Evolutionary conservation across 2,113 vertebrate species (phyloP).

Genomic region (Myxocyprinus asiaticus): DNA sequence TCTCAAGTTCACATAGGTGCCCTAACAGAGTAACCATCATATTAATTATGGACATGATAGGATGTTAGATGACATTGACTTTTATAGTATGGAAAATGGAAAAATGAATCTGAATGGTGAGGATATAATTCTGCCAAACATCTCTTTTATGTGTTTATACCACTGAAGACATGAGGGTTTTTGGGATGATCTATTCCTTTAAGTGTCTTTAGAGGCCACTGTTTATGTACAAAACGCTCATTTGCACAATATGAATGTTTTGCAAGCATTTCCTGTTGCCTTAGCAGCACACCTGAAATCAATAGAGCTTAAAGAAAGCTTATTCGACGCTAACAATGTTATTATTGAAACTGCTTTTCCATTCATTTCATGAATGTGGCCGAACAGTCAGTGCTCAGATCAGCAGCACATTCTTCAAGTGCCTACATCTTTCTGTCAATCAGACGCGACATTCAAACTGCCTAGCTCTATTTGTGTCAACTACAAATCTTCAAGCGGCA

Average conservation of each 20-base stretch:
- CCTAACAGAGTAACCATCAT: background rate
- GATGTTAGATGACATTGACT: too few species aligned
- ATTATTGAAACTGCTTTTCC: background rate
- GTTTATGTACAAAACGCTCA: background rate
- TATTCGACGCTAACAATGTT: too few species aligned
- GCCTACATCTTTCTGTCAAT: constrained; percentile 25
- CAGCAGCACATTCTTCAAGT: constrained; percentile 36
- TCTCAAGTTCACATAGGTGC: too few species aligned
- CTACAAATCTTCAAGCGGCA: background rate
- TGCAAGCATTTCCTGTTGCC: background rate
- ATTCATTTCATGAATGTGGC: background rate
- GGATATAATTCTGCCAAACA: too few species aligned
- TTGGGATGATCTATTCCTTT: too few species aligned
- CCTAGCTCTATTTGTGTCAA: background rate
- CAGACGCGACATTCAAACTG: background rate
- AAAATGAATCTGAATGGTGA: too few species aligned
- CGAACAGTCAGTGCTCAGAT: background rate
- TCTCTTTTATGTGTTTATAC: too few species aligned
- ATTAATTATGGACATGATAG: background rate
- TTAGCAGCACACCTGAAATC: too few species aligned
- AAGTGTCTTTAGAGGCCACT: background rate
- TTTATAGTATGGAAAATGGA: too few species aligned
- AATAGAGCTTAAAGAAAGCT: too few species aligned
- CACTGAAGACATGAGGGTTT: too few species aligned
- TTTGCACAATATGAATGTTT: background rate